Evolutionary conservation across 2,113 vertebrate species (phyloP), one percentile per base, ranked within the genome.

Genomic region (Lasiurus borealis): DNA sequence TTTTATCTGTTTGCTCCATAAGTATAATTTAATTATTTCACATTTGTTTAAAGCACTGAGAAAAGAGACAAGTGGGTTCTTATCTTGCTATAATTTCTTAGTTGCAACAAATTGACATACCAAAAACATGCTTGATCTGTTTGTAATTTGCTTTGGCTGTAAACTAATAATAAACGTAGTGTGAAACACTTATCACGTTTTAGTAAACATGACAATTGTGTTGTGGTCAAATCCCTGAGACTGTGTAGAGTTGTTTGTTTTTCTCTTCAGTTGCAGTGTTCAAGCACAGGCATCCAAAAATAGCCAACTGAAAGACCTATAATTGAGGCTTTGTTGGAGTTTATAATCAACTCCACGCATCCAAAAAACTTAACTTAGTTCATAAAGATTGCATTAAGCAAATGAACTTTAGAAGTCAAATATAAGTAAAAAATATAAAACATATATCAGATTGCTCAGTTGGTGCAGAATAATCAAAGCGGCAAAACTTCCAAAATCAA

Each of bases 291-390:
- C 25, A 64, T 88, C 75, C 71, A 23, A 90, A 97, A 95, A 97
- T 52, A 97, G 87, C 84, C 85, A 34, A 59, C 29, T 6, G 31
- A 73, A 68, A 85, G 71, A 71, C 90, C 66, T 50, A 29, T 0
- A 29, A 23, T n/a, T 54, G 66, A 87, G 89, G 18, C 76, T 89
- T 88, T 78, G 71, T n/a, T 73, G 84, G 54, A 7, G 34, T 75
- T 93, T 77, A 34, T 93, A 92, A 96, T 96, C 72, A 94, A 78
- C 62, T 75, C 87, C 96, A 92, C 83, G 69, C 44, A 71, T 85
- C 50, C 46, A 72, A 71, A 64, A 62, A 90, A n/a, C 68, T 87
- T 88, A 83, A 85, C 78, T 91, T 59, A 91, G 82, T 94, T 88
- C 72, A 40, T 77, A 78, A 97, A 97, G 81, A 91, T 44, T 59